phyloP scores from a whole-genome alignment of 2,113 vertebrate species.

The Malaclemys terrapin region DNA sequence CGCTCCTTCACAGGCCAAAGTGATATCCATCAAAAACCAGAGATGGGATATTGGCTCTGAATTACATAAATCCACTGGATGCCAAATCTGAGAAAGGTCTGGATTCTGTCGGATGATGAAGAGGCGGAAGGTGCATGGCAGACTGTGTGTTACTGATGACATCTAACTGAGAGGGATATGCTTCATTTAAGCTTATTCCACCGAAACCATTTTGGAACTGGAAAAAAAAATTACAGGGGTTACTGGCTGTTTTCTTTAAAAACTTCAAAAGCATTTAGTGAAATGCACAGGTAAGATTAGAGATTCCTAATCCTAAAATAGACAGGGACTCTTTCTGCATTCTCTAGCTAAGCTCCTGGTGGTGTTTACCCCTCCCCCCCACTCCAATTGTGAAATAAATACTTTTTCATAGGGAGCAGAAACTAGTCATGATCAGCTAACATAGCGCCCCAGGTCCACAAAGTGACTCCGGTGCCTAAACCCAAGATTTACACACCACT shows the following conservation, averaged over 20 bases:
- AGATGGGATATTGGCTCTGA: constrained; percentile 56
- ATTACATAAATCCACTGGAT: constrained; percentile 79
- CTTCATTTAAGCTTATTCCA: constrained; percentile 75
- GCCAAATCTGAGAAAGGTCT: constrained; percentile 80
- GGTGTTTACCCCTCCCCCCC: not conserved
- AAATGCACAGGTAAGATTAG: not conserved
- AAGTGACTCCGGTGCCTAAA: not conserved
- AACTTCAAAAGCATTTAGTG: not conserved
- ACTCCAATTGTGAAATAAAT: not conserved
- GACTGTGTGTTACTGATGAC: constrained; percentile 68
- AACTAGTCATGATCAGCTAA: not conserved
- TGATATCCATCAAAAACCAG: constrained; percentile 42
- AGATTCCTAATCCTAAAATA: not conserved
- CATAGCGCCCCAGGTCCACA: not conserved
- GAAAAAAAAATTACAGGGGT: constrained; percentile 51
- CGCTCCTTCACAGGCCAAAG: constrained; percentile 50
- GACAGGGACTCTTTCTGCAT: not conserved
- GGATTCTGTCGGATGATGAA: constrained; percentile 76
- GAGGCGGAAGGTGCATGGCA: constrained; percentile 69
- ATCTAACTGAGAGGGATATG: constrained; percentile 74
- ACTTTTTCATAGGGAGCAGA: not conserved
- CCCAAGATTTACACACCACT: not conserved
- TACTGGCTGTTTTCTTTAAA: constrained; percentile 21
- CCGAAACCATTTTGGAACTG: constrained; percentile 80
- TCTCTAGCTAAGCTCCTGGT: not conserved